phyloP scores from a whole-genome alignment of 2,888 invertebrate genomes.

The Eucriotettix oculatus region DNA sequence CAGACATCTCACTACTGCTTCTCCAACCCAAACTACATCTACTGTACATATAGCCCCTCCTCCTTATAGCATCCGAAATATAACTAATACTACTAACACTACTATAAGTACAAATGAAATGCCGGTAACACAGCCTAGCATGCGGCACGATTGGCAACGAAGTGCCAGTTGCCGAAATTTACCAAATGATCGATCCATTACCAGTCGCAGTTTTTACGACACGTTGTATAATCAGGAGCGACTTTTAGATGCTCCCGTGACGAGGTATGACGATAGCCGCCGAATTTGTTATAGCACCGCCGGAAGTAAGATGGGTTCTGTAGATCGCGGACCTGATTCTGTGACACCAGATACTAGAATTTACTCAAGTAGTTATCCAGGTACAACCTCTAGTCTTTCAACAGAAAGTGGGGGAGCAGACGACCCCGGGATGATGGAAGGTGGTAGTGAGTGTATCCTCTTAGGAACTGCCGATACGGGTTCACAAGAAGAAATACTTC shows the following conservation, averaged over 20 bases:
- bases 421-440: constrained; percentile 43
- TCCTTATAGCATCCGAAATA: constrained; percentile 5
- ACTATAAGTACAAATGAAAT: background rate
- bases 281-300: constrained; percentile 40
- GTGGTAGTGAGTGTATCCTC: constrained; percentile 26
- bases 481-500: constrained; percentile 17
- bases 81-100: constrained; percentile 1
- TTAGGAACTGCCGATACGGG: constrained; percentile 14
- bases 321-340: constrained; percentile 50
- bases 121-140: background rate
- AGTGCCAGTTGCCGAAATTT: constrained; percentile 71
- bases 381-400: constrained; percentile 46
- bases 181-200: constrained; percentile 27
- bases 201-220: constrained; percentile 9
- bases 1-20: constrained; percentile 11
- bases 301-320: constrained; percentile 39
- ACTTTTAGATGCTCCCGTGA: constrained; percentile 49
- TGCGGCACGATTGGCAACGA: constrained; percentile 45
- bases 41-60: constrained; percentile 9
- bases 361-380: constrained; percentile 75
- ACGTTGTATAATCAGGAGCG: constrained; percentile 20
- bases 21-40: constrained; percentile 11
- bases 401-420: constrained; percentile 50
- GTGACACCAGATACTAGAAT: constrained; percentile 45
- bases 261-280: constrained; percentile 52